phyloP scores from a whole-genome alignment of 2,113 vertebrate species.

The Grammomys dolichurus region DNA sequence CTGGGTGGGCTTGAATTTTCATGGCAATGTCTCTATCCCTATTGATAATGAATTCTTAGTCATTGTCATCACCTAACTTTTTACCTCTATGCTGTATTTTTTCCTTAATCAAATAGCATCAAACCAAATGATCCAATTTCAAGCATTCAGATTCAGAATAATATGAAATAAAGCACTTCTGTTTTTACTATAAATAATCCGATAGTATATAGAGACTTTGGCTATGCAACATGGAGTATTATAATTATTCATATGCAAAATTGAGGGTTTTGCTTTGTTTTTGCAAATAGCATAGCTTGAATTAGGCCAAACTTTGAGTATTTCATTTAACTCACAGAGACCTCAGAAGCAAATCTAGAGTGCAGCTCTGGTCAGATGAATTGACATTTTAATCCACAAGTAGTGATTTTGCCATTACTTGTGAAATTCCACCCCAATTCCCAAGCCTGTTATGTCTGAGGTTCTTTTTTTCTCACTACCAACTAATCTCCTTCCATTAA shows the following conservation, averaged over 20 bases:
- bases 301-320: not conserved
- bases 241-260: not conserved
- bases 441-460: conserved; percentile 14
- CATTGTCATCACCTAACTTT: conserved; percentile 11
- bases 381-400: not conserved
- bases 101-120: not conserved
- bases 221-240: not conserved
- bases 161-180: not conserved
- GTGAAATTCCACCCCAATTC: not conserved
- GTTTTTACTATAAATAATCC: not conserved
- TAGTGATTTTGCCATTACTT: not conserved
- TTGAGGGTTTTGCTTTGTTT: not conserved
- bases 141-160: not conserved
- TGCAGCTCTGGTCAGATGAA: not conserved
- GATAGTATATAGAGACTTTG: not conserved
- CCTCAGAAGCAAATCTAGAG: conserved; percentile 31
- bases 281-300: not conserved
- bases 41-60: not conserved
- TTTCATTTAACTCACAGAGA: not conserved
- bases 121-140: not conserved
- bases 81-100: not conserved
- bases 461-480: not conserved
- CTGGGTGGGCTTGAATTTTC: not conserved
- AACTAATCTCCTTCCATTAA: not conserved
- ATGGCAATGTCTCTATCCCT: not conserved